phyloP scores from a whole-genome alignment of 2,888 invertebrate genomes.

The Papilio elwesi region DNA sequence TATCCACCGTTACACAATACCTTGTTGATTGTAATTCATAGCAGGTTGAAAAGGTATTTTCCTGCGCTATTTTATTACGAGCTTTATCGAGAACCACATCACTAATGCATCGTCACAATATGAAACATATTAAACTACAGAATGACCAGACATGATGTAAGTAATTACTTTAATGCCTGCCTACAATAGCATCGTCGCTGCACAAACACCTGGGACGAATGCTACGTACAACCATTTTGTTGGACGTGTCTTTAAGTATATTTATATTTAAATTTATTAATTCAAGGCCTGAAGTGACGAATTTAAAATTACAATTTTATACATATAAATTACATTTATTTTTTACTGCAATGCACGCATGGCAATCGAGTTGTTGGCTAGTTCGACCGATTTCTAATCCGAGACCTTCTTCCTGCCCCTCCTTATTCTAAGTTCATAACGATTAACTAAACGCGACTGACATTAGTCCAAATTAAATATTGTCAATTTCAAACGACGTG shows the following conservation, averaged over 20 bases:
- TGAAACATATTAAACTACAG: conserved; percentile 22
- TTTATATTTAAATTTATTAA: background rate
- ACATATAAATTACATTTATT: too few relatives aligned
- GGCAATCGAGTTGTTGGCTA: too few relatives aligned
- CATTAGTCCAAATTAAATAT: too few relatives aligned
- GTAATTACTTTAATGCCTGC: conserved; percentile 23
- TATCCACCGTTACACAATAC: conserved; percentile 8
- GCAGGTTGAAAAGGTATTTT: conserved; percentile 14
- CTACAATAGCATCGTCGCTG: conserved; percentile 8
- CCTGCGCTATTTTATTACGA: conserved; percentile 10
- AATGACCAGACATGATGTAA: conserved; percentile 24
- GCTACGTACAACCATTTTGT: conserved; percentile 40
- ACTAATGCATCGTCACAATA: conserved; percentile 3
- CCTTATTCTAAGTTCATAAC: too few relatives aligned
- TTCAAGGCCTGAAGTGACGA: background rate
- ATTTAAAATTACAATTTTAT: conserved; percentile 16
- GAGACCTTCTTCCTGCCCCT: too few relatives aligned
- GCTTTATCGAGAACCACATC: conserved; percentile 29
- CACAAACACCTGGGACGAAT: conserved; percentile 36
- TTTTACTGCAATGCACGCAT: too few relatives aligned
- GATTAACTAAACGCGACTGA: too few relatives aligned
- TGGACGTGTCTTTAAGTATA: conserved; percentile 34
- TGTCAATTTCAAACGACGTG: too few relatives aligned
- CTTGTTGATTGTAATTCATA: conserved; percentile 10
- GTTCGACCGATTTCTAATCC: too few relatives aligned